Conservation (phyloP, 2,113 vertebrate species). For the Vidua chalybeata region DNA sequence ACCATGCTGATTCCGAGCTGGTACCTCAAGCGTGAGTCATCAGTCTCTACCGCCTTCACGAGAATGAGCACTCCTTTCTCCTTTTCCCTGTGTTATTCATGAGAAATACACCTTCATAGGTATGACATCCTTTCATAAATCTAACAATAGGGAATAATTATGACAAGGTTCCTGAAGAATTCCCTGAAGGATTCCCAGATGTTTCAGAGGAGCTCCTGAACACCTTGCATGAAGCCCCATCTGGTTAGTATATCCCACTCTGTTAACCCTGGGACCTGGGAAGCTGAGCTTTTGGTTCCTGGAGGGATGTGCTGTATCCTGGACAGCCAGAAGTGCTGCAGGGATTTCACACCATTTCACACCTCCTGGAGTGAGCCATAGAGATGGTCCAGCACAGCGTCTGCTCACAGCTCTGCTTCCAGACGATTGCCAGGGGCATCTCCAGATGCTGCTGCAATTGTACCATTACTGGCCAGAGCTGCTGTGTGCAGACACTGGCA, state of each 20-base stretch:
- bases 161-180: no score
- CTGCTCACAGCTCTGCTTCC: no score
- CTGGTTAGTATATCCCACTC: neutral
- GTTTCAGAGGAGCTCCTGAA: accelerated
- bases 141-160: neutral
- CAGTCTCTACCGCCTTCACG: neutral
- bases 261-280: neutral
- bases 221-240: neutral
- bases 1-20: neutral
- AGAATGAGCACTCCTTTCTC: neutral
- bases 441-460: no score
- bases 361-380: no score
- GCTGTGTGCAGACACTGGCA: no score
- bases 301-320: neutral
- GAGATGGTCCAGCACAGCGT: no score
- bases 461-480: no score
- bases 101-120: accelerated
- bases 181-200: no score
- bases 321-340: neutral
- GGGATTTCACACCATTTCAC: no score
- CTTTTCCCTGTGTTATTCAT: accelerated
- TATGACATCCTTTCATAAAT: no score
- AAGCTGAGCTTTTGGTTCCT: neutral
- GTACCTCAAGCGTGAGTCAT: neutral
- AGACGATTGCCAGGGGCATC: no score